A percentile compares a stretch with the other conserved stretches of the same genome.
Conservation (phyloP, 37 sponge, comb jelly and placozoan species). For the Trichoplax adhaerens region DNA sequence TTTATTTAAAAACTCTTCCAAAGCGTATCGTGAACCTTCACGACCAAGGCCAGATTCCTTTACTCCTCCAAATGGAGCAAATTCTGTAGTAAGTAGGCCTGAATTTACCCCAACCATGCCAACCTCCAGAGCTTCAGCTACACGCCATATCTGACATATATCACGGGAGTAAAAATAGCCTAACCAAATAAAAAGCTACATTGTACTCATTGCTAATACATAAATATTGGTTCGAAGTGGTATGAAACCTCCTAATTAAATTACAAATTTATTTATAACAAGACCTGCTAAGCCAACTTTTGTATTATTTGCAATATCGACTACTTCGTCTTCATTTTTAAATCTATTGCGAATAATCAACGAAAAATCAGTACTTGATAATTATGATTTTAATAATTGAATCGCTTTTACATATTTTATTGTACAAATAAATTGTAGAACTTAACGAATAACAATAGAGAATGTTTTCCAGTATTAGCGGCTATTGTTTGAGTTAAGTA, state of each 20-base stretch:
- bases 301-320: constrained; percentile 59
- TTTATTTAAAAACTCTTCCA: constrained; percentile 60
- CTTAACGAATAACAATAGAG: no score
- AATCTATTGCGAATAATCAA: constrained; percentile 26
- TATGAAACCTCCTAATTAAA: no score
- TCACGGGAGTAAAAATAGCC: constrained; percentile 35
- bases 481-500: no score
- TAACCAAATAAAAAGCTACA: neutral
- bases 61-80: constrained; percentile 72
- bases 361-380: no score
- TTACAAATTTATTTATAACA: no score
- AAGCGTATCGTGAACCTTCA: constrained; percentile 76
- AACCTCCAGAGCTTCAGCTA: constrained; percentile 53
- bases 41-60: constrained; percentile 85
- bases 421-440: no score
- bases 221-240: no score
- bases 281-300: no score
- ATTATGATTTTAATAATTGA: no score
- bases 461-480: no score
- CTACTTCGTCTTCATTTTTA: constrained; percentile 63
- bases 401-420: no score
- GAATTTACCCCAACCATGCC: constrained; percentile 90
- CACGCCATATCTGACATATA: constrained; percentile 62
- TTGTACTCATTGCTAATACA: no score
- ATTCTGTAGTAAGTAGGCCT: constrained; percentile 29